phyloP scores from a whole-genome alignment of 2,888 invertebrate species.

The Physocephala rufipes region DNA sequence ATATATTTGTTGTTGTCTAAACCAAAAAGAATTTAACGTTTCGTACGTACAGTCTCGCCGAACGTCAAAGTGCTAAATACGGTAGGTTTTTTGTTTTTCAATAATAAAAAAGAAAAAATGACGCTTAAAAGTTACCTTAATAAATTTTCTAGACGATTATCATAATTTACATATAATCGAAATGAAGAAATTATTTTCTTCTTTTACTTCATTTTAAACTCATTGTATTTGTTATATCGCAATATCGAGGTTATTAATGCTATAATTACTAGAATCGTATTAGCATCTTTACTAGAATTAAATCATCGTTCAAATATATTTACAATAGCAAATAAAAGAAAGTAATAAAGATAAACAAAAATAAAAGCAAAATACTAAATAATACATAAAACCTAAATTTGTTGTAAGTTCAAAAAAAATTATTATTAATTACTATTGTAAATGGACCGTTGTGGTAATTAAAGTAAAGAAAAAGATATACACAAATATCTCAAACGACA shows the following conservation, averaged over 20 bases:
- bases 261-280: not conserved
- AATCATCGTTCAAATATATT: constrained; percentile 17
- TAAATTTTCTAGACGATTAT: not conserved
- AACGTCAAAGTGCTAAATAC: not conserved
- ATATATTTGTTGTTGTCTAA: too few species aligned
- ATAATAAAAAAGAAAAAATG: not conserved
- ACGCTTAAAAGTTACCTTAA: not conserved
- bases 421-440: constrained; percentile 32
- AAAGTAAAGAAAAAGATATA: constrained; percentile 9
- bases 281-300: not conserved
- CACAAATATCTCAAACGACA: constrained; percentile 7
- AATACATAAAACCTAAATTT: constrained; percentile 1
- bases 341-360: too few species aligned
- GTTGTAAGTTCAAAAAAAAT: constrained; percentile 26
- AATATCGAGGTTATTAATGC: not conserved
- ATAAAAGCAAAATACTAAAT: not conserved
- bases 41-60: too few species aligned
- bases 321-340: constrained; percentile 8
- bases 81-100: not conserved
- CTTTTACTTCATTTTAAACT: not conserved
- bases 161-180: not conserved
- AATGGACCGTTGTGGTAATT: constrained; percentile 2
- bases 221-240: not conserved
- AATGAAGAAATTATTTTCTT: not conserved
- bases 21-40: too few species aligned